Base-by-base conservation (phyloP, 2,797 vertebrate genomes). In the Enteromius viviparus region DNA sequence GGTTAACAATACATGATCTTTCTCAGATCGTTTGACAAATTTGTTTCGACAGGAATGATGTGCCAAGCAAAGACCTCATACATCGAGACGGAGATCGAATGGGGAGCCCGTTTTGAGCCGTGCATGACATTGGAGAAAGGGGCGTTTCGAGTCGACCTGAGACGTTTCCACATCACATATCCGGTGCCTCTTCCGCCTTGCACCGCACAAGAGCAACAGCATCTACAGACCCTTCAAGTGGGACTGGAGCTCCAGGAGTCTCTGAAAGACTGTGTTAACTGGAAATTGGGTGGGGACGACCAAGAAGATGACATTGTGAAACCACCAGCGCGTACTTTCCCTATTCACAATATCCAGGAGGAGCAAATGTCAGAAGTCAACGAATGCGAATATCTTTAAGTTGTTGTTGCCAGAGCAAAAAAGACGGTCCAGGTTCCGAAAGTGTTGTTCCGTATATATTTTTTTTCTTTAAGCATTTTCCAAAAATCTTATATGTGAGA, bases 81-180 rank as follows among this genome's bases (percentile, higher is more conserved):
- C 45, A 81, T 83, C 29, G 75, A 90, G 76, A 89, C 82, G 1
- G 88, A 88, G 81, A 88, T 88, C 3, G 85, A 89, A 84, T 89
- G 87, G 90, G 88, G 86, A 0, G 76, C 87, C n/a, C 71, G 82
- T 26, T 91, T 88, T 11, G 85, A 90, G 51, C 87, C 84, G 1
- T 88, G 89, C 51, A 86, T 89, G 88, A 86, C 45, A 0, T 49
- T 88, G 80, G 89, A 89, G 71, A 90, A 87, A 32, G 87, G 87
- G 37, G 86, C 60, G 0, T 90, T 90, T 78, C 84, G 77, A 58
- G 85, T 88, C 19, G 86, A 90, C 58, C 78, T 89, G 68, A 80
- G 83, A 14, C 51, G 69, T 9, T 89, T 90, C 78, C 88, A 88
- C 85, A 81, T 55, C 75, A 89, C 89, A 55, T 88, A 88, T 84